These are phyloP conservation scores for Equus przewalskii DNA, from an alignment of 2,113 vertebrate genomes.

Conservation along the genomic window DNA sequence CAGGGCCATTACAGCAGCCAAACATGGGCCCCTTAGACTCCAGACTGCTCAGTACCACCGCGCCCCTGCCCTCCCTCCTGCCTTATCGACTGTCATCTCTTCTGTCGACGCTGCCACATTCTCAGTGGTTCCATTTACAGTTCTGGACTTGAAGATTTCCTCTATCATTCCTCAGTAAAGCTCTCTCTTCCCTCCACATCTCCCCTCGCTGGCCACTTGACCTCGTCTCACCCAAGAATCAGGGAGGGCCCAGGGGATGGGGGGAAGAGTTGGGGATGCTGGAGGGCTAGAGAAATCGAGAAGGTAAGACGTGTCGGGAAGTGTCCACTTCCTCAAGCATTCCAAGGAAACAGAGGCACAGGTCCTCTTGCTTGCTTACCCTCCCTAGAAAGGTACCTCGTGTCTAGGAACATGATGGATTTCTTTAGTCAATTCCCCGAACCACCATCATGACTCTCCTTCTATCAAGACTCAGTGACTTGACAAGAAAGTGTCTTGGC, in stretches of 20 bases:
- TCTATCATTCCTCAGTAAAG: background rate
- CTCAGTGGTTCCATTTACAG: background rate
- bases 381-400: background rate
- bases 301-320: background rate
- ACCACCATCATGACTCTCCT: background rate
- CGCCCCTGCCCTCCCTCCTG: background rate
- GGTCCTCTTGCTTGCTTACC: background rate
- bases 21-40: conserved; percentile 54
- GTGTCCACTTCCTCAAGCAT: background rate
- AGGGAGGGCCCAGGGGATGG: background rate
- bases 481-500: background rate
- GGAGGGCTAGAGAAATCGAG: background rate
- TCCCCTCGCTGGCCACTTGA: background rate
- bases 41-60: background rate
- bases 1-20: conserved; percentile 32
- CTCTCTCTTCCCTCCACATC: background rate
- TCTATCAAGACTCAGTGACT: background rate
- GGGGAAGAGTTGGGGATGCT: background rate
- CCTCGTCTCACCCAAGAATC: background rate
- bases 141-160: background rate
- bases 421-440: background rate
- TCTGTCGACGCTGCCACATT: background rate
- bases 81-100: background rate
- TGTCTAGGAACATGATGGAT: background rate
- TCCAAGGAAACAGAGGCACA: background rate